Evolutionary conservation across 2,797 vertebrate genomes (phyloP).

Genomic region (Anas flavirostris): DNA sequence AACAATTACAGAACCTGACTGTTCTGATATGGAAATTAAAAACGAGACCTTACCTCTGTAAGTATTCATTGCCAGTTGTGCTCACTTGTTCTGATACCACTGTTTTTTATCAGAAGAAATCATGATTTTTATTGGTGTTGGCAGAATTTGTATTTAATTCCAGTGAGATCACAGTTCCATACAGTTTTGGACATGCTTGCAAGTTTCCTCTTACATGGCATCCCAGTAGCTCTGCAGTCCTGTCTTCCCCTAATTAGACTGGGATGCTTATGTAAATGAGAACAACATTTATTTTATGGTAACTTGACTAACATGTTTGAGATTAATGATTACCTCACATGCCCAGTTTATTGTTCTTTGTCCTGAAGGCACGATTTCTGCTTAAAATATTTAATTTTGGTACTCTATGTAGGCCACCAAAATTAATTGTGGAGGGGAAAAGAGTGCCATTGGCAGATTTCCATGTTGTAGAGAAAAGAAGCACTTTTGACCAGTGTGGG

Average conservation of each 20-base stretch:
- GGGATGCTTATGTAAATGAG: neutral
- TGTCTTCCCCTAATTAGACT: neutral
- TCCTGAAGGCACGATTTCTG: neutral
- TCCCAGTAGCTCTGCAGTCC: neutral
- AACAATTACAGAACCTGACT: neutral
- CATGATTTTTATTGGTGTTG: neutral
- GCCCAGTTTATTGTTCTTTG: neutral
- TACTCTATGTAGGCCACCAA: neutral
- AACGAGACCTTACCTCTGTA: neutral
- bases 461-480: neutral
- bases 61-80: neutral
- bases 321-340: neutral
- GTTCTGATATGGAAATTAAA: neutral
- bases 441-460: neutral
- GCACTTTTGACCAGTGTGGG: neutral
- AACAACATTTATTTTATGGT: neutral
- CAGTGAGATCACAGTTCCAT: neutral
- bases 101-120: neutral
- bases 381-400: neutral
- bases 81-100: neutral
- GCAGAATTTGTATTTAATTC: neutral
- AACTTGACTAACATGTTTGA: neutral
- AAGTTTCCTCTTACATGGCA: neutral
- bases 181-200: rapidly evolving
- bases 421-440: neutral